These are phyloP conservation scores for Rhynchonema sp. DNA, from an alignment of 2,888 invertebrate species.

Conservation along the genomic window DNA sequence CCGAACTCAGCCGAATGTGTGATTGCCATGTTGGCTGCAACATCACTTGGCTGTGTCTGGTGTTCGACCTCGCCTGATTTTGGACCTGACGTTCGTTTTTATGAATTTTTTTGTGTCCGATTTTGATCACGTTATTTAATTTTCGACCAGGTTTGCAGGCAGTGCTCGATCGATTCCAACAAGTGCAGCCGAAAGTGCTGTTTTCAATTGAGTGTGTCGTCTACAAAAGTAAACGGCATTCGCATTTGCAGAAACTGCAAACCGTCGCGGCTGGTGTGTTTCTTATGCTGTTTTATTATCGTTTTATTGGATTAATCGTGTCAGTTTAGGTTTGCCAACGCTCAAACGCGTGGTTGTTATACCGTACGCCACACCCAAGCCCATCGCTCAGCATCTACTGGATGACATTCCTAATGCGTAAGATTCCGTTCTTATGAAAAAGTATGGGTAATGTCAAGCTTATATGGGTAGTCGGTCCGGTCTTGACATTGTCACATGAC, in stretches of 20 bases:
- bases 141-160: conserved; percentile 22
- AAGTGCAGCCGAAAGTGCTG: conserved; percentile 35
- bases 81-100: conserved; percentile 29
- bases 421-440: too few species aligned
- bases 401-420: too few species aligned
- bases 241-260: too few species aligned
- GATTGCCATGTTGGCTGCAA: conserved; percentile 36
- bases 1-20: conserved; percentile 37
- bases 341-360: conserved; percentile 16
- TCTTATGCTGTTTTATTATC: conserved; percentile 4
- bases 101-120: too few species aligned
- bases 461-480: too few species aligned
- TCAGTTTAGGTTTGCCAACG: conserved; percentile 11
- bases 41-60: conserved; percentile 39
- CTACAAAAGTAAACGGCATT: conserved; percentile 38
- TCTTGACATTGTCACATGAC: too few species aligned
- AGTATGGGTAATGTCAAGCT: too few species aligned
- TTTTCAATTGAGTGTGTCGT: conserved; percentile 38
- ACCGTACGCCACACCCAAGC: conserved; percentile 9
- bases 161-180: conserved; percentile 33
- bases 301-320: background rate
- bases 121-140: background rate
- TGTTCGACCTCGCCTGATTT: conserved; percentile 39
- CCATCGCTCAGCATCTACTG: too few species aligned
- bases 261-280: too few species aligned